Percentiles rank a stretch among this genome's conserved stretches.
Conservation (phyloP, 2,797 vertebrate species). For the Petrocephalus schoutedeni region DNA sequence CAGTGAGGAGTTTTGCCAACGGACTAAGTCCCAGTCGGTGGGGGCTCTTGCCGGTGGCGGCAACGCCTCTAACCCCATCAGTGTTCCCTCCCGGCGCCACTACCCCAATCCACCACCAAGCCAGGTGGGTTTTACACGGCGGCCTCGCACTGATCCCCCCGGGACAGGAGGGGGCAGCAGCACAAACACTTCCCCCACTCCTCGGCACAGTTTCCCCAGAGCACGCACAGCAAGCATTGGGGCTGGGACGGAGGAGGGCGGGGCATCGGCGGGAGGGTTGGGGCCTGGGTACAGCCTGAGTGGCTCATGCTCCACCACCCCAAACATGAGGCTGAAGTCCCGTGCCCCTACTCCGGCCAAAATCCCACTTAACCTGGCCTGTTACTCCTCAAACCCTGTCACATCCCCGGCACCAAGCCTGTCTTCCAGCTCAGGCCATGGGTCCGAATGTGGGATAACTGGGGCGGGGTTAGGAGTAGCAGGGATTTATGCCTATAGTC, state of each 20-base stretch:
- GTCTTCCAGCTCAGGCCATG: constrained; percentile 71
- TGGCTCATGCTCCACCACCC: constrained; percentile 68
- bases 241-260: constrained; percentile 63
- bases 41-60: constrained; percentile 67
- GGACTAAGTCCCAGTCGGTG: constrained; percentile 71
- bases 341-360: constrained; percentile 71
- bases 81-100: constrained; percentile 70
- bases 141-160: constrained; percentile 65
- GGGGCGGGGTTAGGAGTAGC: constrained; percentile 58
- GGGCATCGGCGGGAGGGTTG: constrained; percentile 58
- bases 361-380: constrained; percentile 70
- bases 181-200: constrained; percentile 69
- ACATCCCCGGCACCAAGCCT: constrained; percentile 68
- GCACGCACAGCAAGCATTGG: constrained; percentile 69
- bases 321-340: constrained; percentile 63
- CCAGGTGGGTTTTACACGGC: constrained; percentile 69
- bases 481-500: constrained; percentile 64
- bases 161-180: constrained; percentile 61
- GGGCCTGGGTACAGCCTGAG: constrained; percentile 71
- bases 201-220: constrained; percentile 63
- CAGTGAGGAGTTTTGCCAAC: constrained; percentile 77
- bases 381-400: constrained; percentile 66
- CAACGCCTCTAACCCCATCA: constrained; percentile 72
- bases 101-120: constrained; percentile 67
- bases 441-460: constrained; percentile 67